Base-by-base conservation (phyloP, 1,140 invertebrate species). In the Latrodectus geometricus region DNA sequence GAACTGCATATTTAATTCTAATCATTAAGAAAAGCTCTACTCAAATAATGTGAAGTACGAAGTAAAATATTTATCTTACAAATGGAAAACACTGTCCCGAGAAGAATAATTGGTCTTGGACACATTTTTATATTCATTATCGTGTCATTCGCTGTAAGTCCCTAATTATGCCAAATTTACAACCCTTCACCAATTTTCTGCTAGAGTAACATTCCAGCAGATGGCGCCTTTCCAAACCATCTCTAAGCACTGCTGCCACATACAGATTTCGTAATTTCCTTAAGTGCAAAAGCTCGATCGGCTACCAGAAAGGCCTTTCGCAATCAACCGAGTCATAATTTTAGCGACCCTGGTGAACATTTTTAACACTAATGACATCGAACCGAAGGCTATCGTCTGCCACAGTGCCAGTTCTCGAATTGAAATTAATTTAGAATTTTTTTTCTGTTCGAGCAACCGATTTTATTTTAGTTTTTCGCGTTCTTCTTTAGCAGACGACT, bases 321-420 rank as follows among this genome's bases (percentile, higher is more conserved):
- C 76, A 79, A 68, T 79, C 76, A 79, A 68, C 49, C 76, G 76
- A 20, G n/a, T 79, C 56, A 79, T 79, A 79, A 79, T 79, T 79
- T 61, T 56, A 66, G n/a, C 76, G 65, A 66, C 61, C 76, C 65
- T 35, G 35, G 61, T 49, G 76, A 79, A 79, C 76, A 79, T 79
- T 79, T 79, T 79, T 79, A 79, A 79, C 76, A 68, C 76, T 79
- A 79, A 79, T 79, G 76, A 79, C 76, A 79, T 68, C 76, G 76
- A 79, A 68, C 76, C 61, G 35, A 48, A 66, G 35, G 65, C 66
- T 35, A 49, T 68, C 68, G 48, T 79, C 61, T 12, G 15, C 68
- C 9, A 69, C 68, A 9, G 14, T 69, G 23, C n/a, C n/a, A 23
- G 17, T 20, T 17, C 52, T 17, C 50, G 74, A 50, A 79, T 56